Conservation (phyloP, 2,888 invertebrate species). For the Hyppa rectilinea region DNA sequence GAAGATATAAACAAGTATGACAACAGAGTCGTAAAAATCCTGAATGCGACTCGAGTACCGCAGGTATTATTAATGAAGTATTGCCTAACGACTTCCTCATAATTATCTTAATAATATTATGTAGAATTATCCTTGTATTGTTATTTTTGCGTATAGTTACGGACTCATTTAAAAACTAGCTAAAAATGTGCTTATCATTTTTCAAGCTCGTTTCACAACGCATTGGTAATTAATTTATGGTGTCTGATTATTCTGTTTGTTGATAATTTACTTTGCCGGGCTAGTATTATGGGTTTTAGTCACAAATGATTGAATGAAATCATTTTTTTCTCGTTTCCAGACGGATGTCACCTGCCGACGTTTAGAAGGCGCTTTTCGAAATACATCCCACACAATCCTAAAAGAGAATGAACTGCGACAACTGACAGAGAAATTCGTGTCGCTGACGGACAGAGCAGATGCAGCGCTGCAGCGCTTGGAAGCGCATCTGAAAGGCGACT, state of each 20-base stretch:
- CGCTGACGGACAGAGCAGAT: slow-evolving; percentile 86
- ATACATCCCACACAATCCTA: slow-evolving; percentile 79
- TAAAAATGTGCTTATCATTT: not conserved
- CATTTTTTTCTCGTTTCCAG: slow-evolving; percentile 67
- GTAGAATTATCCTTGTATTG: slow-evolving; percentile 12
- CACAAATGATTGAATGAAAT: not conserved
- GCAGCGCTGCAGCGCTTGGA: slow-evolving; percentile 85
- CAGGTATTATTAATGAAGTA: slow-evolving; percentile 74
- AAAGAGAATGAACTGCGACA: slow-evolving; percentile 85
- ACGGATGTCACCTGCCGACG: slow-evolving; percentile 82
- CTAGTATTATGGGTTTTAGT: not conserved
- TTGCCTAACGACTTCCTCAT: not conserved
- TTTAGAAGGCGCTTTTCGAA: slow-evolving; percentile 83
- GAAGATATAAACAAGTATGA: slow-evolving; percentile 86
- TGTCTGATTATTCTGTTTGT: not conserved
- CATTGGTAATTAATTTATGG: not conserved
- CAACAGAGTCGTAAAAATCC: slow-evolving; percentile 81
- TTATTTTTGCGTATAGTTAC: slow-evolving; percentile 7
- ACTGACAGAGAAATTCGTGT: slow-evolving; percentile 87
- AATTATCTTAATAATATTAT: slow-evolving; percentile 6
- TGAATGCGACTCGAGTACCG: slow-evolving; percentile 76
- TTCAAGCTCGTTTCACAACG: not conserved
- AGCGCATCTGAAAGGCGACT: slow-evolving; percentile 77
- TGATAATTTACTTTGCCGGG: not conserved
- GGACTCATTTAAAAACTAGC: not conserved